Evolutionary conservation across 2,113 vertebrate species (phyloP), one percentile per base, ranked within the genome.

Genomic region (Catharus fuscescens): DNA sequence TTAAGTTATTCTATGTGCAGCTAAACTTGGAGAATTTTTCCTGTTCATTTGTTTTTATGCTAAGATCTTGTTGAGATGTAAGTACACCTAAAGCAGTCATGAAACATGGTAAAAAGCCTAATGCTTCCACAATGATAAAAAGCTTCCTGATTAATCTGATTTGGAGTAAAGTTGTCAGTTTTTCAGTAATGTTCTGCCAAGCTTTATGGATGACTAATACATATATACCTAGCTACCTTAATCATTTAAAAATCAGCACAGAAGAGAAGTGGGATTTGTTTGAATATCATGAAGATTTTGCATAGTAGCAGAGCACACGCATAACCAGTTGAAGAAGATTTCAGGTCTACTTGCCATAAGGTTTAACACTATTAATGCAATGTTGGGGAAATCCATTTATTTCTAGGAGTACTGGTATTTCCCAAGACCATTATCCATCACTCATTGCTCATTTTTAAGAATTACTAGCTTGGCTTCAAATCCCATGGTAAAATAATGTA

Each of bases 301-400:
- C 4, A 3, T 14, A 38, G 21, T 80, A 44, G 4, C 28, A 50
- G 19, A 64, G 29, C 25, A 60, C 29, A 20, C 0, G 0, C 0
- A 0, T 57, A 53, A 83, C 31, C 18, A 71, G 21, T 17, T 66
- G 28, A 92, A 52, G 54, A 17, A 47, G 1, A 5, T 59, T 83
- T 83, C 86, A 59, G 25, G n/a, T 61, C 24, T 72, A 7, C 65
- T 71, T 78, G 15, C 52, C 14, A 18, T 52, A 78, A 73, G 38
- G 25, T 82, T 2, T 32, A 52, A 44, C 38, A 9, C 7, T 69
- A 5, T 53, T 53, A 48, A 86, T 72, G 20, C 20, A 54, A 5
- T 80, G 8, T 19, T 53, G 17, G 36, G 36, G 26, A 90, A 78
- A 80, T 73, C 3, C 1, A 1, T 45, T 87, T 80, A 21, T 20